phyloP scores from a whole-genome alignment of 2,888 invertebrate species.

The Cacoxenus indagator region DNA sequence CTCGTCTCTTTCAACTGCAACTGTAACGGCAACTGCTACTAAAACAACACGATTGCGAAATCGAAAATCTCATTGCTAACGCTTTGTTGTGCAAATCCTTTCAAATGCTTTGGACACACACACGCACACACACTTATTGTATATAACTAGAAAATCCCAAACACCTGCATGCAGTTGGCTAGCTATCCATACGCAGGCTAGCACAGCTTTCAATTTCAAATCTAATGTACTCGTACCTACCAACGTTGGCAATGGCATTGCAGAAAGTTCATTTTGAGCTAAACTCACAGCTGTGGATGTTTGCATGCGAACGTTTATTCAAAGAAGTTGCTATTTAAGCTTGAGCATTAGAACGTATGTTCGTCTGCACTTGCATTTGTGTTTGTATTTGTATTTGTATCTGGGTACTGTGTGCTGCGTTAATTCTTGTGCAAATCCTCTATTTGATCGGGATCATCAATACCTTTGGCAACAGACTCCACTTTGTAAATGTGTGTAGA shows the following conservation, averaged over 20 bases:
- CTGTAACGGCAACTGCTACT: conserved; percentile 35
- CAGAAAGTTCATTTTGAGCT: neutral
- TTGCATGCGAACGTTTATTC: conserved; percentile 37
- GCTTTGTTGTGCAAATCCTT: conserved; percentile 63
- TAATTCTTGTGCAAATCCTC: conserved; percentile 54
- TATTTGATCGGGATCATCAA: conserved; percentile 48
- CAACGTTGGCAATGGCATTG: too few species aligned
- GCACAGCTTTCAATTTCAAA: neutral
- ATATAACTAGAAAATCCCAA: conserved; percentile 14
- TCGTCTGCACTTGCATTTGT: neutral
- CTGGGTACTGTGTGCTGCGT: conserved; percentile 37
- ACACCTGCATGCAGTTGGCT: conserved; percentile 10
- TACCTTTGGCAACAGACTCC: conserved; percentile 15
- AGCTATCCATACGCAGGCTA: neutral
- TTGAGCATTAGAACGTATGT: neutral
- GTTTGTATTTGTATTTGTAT: neutral
- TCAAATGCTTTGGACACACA: conserved; percentile 52
- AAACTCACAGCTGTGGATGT: neutral
- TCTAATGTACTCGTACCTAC: conserved; percentile 5
- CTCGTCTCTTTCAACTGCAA: conserved; percentile 4
- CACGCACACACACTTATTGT: conserved; percentile 1
- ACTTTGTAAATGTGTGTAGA: neutral
- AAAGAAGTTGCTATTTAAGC: conserved; percentile 38
- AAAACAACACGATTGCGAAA: conserved; percentile 14
- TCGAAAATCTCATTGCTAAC: conserved; percentile 31